Evolutionary conservation across 2,797 vertebrate genomes (phyloP).

Genomic region (Protonibea diacanthus): DNA sequence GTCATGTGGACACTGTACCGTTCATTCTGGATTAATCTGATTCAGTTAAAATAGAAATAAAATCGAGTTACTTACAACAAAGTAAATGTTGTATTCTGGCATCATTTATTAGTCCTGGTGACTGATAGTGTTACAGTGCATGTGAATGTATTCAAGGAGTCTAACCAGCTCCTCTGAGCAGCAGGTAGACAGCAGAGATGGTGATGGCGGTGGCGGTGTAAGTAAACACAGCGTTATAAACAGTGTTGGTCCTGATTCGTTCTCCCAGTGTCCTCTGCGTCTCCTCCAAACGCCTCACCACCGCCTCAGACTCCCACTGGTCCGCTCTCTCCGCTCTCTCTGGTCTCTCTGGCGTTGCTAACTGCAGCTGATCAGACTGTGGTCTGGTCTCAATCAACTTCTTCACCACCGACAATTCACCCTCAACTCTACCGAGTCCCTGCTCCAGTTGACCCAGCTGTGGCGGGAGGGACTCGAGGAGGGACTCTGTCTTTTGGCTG

Average conservation of each 20-base stretch:
- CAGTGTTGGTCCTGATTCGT: conserved; percentile 86
- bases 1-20: not conserved
- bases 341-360: not conserved
- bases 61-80: not conserved
- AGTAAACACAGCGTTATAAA: conserved; percentile 89
- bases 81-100: not conserved
- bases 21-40: not conserved
- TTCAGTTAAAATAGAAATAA: not conserved
- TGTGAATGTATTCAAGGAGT: conserved; percentile 6
- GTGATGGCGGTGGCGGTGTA: conserved; percentile 87
- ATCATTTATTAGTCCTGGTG: not conserved
- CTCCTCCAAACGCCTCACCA: conserved; percentile 86
- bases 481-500: conserved; percentile 83
- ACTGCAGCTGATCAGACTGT: not conserved
- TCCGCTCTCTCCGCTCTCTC: conserved; percentile 40
- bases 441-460: conserved; percentile 86
- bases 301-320: conserved; percentile 73
- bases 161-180: conserved; percentile 83
- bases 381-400: conserved; percentile 59
- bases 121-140: not conserved
- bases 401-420: conserved; percentile 82
- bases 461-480: conserved; percentile 85
- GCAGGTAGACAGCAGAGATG: conserved; percentile 90
- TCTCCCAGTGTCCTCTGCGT: conserved; percentile 87
- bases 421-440: conserved; percentile 79